Evolutionary conservation across 2,797 vertebrate species (phyloP).

Genomic region (Chelon auratus): DNA sequence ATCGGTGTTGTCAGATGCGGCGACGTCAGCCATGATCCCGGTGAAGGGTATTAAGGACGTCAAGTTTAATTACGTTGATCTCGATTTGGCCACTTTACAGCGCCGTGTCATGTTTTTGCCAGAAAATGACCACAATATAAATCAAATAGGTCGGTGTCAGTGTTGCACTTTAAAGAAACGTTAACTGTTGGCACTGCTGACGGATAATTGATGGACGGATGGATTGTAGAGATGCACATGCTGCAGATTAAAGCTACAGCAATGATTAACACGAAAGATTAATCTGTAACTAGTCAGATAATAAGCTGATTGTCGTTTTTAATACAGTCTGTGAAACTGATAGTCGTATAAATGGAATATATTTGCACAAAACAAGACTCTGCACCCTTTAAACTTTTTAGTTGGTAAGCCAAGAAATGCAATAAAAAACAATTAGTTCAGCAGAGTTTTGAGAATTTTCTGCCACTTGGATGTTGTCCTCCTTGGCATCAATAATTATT

Average conservation of each 20-base stretch:
- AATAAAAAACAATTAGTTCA: no score
- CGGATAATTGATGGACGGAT: not conserved
- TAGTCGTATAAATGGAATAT: not conserved
- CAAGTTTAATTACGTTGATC: constrained; percentile 5
- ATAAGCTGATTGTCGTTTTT: not conserved
- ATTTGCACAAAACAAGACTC: not conserved
- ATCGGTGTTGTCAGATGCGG: constrained; percentile 16
- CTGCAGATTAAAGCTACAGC: not conserved
- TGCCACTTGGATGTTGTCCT: not conserved
- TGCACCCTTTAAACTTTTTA: not conserved
- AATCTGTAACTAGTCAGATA: not conserved
- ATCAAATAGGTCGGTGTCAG: not conserved
- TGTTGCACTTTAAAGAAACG: not conserved
- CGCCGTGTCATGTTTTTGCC: not conserved
- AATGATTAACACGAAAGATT: not conserved
- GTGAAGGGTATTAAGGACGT: constrained; percentile 2
- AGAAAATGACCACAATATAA: not conserved
- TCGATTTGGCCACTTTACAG: constrained; percentile 7
- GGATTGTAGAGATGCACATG: not conserved
- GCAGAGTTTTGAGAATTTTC: not conserved
- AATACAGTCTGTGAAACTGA: not conserved
- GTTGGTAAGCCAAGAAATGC: no score
- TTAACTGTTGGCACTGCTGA: no score
- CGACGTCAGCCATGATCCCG: constrained; percentile 3
- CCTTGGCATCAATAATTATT: not conserved